Conservation (phyloP, 1,140 invertebrate genomes). For the Ooceraea biroi region DNA sequence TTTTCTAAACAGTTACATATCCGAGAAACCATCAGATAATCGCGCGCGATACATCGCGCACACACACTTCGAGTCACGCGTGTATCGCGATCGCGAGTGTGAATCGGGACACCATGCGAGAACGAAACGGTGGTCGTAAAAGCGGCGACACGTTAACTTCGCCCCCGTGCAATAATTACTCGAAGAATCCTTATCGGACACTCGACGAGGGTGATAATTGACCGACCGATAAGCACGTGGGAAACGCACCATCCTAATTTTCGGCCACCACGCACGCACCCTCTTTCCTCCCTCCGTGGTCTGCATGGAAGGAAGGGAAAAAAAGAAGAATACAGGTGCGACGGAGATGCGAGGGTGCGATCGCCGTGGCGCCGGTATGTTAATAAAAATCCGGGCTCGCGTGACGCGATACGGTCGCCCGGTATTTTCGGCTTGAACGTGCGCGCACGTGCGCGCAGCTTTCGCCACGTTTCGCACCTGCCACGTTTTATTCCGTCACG, state of each 20-base stretch:
- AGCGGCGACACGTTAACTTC: constrained; percentile 28
- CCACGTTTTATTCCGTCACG: constrained; percentile 36
- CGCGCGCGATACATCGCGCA: constrained; percentile 20
- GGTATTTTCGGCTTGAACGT: constrained; percentile 60
- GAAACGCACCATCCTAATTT: constrained; percentile 64
- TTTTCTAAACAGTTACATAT: constrained; percentile 26
- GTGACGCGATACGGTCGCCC: constrained; percentile 65
- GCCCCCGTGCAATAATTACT: constrained; percentile 9
- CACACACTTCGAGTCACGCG: constrained; percentile 22
- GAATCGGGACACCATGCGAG: constrained; percentile 32
- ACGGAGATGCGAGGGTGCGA: constrained; percentile 21
- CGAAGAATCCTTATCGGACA: constrained; percentile 53
- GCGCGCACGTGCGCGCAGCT: constrained; percentile 36
- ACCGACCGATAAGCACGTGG: constrained; percentile 57
- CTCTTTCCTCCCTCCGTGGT: background rate
- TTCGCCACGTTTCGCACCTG: constrained; percentile 23
- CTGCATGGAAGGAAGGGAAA: constrained; percentile 46
- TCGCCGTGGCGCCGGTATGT: constrained; percentile 32
- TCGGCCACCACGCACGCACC: constrained; percentile 7
- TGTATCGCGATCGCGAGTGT: background rate
- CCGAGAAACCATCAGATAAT: constrained; percentile 36
- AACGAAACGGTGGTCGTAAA: constrained; percentile 49
- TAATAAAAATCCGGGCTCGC: constrained; percentile 71
- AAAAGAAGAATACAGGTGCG: background rate
- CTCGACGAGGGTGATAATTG: constrained; percentile 56